Percentiles rank a stretch among this genome's conserved stretches.
These are phyloP conservation scores for Camptogramma bilineatum DNA, from an alignment of 2,888 invertebrate genomes.

Conservation along the genomic window DNA sequence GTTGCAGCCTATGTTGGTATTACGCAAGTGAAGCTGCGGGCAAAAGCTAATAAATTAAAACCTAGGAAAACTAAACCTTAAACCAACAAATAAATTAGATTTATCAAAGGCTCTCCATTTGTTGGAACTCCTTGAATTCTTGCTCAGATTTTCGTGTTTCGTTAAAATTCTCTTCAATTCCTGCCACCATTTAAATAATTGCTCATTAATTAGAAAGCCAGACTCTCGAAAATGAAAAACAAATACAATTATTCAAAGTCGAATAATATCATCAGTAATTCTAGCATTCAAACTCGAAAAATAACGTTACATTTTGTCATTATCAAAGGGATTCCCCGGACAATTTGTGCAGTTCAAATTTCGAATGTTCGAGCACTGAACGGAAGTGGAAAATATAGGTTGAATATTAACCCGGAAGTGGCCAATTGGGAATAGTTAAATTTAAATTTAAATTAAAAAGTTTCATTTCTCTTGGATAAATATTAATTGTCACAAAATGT, in stretches of 20 bases:
- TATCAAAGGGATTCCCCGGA: not conserved
- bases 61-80: too few relatives aligned
- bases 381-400: not conserved
- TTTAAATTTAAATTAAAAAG: too few relatives aligned
- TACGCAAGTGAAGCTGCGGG: too few relatives aligned
- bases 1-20: too few relatives aligned
- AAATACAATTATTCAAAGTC: constrained; percentile 5
- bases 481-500: not conserved
- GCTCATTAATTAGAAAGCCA: constrained; percentile 1
- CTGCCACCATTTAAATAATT: not conserved
- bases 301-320: not conserved
- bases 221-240: constrained; percentile 7
- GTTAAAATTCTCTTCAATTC: not conserved
- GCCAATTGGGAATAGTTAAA: not conserved
- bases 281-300: constrained; percentile 4
- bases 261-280: not conserved
- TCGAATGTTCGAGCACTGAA: not conserved
- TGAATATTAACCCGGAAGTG: not conserved
- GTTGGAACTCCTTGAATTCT: too few relatives aligned
- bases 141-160: not conserved
- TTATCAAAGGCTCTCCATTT: too few relatives aligned
- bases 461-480: not conserved
- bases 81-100: too few relatives aligned
- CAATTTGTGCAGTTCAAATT: not conserved
- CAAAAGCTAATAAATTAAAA: too few relatives aligned